These are phyloP conservation scores for Bombus terrestris DNA, from an alignment of 1,140 invertebrate genomes.

Conservation along the genomic window DNA sequence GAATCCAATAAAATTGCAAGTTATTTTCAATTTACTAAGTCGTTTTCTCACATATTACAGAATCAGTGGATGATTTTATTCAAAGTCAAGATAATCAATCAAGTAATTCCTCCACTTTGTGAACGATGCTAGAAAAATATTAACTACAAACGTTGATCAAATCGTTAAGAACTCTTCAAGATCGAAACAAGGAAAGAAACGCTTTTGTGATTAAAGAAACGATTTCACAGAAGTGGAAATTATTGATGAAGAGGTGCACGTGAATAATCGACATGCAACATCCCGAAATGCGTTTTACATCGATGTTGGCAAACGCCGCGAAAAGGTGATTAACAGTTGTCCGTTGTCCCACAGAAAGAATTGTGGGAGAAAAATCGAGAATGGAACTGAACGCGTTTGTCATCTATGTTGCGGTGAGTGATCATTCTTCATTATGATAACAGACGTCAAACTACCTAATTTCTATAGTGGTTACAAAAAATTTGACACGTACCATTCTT, in stretches of 20 bases:
- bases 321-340: constrained; percentile 31
- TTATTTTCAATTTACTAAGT: neutral
- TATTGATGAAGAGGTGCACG: neutral
- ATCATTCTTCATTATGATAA: neutral
- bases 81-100: no score
- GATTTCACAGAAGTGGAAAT: neutral
- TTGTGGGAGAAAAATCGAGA: constrained; percentile 38
- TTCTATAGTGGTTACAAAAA: neutral
- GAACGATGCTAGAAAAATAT: neutral
- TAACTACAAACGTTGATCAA: neutral
- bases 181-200: neutral
- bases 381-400: constrained; percentile 59
- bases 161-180: neutral
- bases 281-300: neutral
- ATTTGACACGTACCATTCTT: no score
- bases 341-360: neutral
- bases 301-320: constrained; percentile 1
- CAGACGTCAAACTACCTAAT: neutral
- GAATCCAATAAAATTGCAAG: neutral
- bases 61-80: neutral
- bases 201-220: neutral
- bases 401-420: constrained; percentile 64
- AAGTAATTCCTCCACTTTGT: neutral
- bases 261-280: constrained; percentile 20
- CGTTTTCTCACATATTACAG: neutral